Conservation (phyloP, 2,113 vertebrate genomes). For the Neodon shergylaensis region DNA sequence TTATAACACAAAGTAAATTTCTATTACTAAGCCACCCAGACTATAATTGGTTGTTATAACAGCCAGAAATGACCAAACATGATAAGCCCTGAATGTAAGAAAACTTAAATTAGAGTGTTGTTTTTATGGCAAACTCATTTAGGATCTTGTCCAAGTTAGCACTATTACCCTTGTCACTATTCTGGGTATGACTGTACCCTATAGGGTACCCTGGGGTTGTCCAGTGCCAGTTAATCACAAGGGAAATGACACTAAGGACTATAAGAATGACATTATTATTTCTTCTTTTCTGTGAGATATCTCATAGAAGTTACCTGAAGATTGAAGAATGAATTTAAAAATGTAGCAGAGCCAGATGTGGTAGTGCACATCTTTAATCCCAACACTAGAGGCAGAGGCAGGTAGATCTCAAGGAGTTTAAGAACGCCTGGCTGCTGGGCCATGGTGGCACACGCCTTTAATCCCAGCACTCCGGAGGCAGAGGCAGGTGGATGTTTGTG, state of each 20-base stretch:
- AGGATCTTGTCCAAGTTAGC: not conserved
- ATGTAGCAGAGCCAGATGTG: not conserved
- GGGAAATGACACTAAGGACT: not conserved
- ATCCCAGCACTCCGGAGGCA: too few species aligned
- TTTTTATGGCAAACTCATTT: not conserved
- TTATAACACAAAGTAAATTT: not conserved
- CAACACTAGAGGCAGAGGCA: not conserved
- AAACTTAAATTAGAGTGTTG: not conserved
- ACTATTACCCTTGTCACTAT: not conserved
- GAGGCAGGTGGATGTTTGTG: too few species aligned
- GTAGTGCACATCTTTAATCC: not conserved
- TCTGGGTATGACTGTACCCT: not conserved
- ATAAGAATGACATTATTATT: not conserved
- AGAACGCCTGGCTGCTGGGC: not conserved
- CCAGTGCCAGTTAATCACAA: not conserved
- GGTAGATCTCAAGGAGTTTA: not conserved
- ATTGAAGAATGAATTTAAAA: not conserved
- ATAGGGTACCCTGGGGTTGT: not conserved
- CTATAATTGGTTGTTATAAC: not conserved
- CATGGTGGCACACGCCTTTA: too few species aligned
- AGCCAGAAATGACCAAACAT: conserved; percentile 4
- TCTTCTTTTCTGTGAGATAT: not conserved
- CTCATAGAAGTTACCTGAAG: not conserved
- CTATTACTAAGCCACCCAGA: not conserved
- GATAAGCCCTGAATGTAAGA: not conserved